These are phyloP conservation scores for Trissoscelio sp. DNA, from an alignment of 2,888 invertebrate species.

Conservation along the genomic window DNA sequence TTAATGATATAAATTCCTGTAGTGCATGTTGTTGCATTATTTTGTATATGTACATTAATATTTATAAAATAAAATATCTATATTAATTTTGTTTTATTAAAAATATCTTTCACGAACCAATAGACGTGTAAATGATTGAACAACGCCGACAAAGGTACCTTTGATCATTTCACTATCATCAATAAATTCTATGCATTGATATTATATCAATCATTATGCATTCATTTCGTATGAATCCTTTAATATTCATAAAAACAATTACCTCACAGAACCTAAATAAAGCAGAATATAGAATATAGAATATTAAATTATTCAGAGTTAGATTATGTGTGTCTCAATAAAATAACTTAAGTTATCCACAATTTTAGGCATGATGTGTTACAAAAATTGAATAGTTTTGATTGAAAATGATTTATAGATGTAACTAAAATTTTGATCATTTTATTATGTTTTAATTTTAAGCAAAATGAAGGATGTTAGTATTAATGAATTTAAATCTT, in stretches of 20 bases:
- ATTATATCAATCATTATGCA: neutral
- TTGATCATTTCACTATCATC: neutral
- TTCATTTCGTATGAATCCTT: neutral
- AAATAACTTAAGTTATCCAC: neutral
- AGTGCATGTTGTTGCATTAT: no score
- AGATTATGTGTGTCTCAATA: neutral
- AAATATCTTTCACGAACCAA: no score
- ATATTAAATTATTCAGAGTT: neutral
- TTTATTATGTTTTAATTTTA: neutral
- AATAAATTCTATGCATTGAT: neutral
- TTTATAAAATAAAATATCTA: no score
- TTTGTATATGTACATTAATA: no score
- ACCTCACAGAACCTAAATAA: neutral
- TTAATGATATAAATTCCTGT: no score
- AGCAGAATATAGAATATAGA: neutral
- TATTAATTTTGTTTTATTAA: no score
- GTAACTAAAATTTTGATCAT: neutral
- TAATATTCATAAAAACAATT: neutral
- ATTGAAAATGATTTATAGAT: neutral
- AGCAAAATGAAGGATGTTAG: neutral
- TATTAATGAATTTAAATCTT: constrained; percentile 18
- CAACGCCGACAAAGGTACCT: no score
- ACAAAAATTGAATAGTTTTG: neutral
- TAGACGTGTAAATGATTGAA: no score
- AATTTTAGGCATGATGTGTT: neutral